Base-by-base conservation (phyloP, 1,140 invertebrate genomes). In the Danaus melanippus region DNA sequence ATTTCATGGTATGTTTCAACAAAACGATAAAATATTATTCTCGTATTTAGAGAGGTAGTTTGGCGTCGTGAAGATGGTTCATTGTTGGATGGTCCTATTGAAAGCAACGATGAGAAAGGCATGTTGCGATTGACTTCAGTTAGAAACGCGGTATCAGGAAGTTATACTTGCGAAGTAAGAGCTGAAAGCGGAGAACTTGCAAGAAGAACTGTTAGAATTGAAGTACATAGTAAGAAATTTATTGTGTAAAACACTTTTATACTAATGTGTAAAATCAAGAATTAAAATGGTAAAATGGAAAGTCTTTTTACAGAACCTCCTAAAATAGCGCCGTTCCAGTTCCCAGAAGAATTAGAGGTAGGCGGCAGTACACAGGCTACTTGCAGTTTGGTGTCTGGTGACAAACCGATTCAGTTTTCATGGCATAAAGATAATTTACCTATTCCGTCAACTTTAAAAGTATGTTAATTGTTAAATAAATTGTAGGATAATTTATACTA, bases 341-440 rank as follows among this genome's bases (percentile, higher is more conserved):
- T 86, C 67, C 84, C 84, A 10, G 84, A 85, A 66, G 84, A 86
- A 62, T 67, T 86, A 21, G 82, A 86, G 76, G 80, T 85, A 0
- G 84, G 82, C 5, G 84, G 84, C n/a, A 85, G 80, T 64, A 81
- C 82, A 43, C 84, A 86, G 67, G 82, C 82, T 8, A 82, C 84
- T n/a, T 86, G 84, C 46, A 85, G 77, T 50, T 75, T 85, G 51
- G 58, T 86, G 46, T 85, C 84, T 53, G 84, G 84, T 62, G 84
- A 86, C 44, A 86, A 86, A 68, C 82, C 84, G 8, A 86, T 86
- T 68, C 78, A 83, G 56, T 86, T 86, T 56, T 76, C 74, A 9
- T 86, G 84, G 84, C 76, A 78, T 50, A 86, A 86, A 62, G 82
- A 86, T 47, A 83, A 83, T 64, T 72, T 86, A 61, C 84, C 84